These are phyloP conservation scores for Asobara japonica DNA, from an alignment of 1,140 invertebrate species.

Conservation along the genomic window DNA sequence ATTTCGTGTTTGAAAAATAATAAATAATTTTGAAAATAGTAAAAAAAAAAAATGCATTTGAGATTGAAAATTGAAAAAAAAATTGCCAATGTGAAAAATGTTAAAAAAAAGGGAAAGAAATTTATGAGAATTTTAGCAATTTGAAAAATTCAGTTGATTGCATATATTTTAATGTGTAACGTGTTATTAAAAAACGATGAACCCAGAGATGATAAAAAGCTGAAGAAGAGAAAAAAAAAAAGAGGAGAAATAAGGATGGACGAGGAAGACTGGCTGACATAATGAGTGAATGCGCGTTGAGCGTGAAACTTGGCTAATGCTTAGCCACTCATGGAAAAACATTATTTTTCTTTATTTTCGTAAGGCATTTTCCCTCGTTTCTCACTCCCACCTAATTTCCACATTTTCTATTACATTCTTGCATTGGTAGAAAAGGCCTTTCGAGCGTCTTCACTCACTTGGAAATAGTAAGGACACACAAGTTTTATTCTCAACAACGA, in stretches of 20 bases:
- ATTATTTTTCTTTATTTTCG: slow-evolving; percentile 18
- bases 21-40: too few relatives aligned
- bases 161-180: background rate
- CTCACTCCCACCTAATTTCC: background rate
- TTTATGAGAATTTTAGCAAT: too few relatives aligned
- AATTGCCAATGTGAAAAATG: too few relatives aligned
- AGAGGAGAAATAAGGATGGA: slow-evolving; percentile 4
- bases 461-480: slow-evolving; percentile 2
- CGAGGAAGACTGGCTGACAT: slow-evolving; percentile 23
- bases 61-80: too few relatives aligned
- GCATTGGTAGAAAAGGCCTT: background rate
- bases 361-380: slow-evolving; percentile 26
- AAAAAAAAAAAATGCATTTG: too few relatives aligned
- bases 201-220: background rate
- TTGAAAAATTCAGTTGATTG: too few relatives aligned
- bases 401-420: background rate
- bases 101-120: too few relatives aligned
- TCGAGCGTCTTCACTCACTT: background rate
- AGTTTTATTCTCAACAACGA: background rate
- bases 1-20: too few relatives aligned
- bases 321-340: slow-evolving; percentile 7
- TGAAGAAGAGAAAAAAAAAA: background rate
- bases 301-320: slow-evolving; percentile 29
- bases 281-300: slow-evolving; percentile 29
- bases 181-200: background rate